Evolutionary conservation across 2,797 vertebrate species (phyloP).

Genomic region (Pipistrellus nathusii): DNA sequence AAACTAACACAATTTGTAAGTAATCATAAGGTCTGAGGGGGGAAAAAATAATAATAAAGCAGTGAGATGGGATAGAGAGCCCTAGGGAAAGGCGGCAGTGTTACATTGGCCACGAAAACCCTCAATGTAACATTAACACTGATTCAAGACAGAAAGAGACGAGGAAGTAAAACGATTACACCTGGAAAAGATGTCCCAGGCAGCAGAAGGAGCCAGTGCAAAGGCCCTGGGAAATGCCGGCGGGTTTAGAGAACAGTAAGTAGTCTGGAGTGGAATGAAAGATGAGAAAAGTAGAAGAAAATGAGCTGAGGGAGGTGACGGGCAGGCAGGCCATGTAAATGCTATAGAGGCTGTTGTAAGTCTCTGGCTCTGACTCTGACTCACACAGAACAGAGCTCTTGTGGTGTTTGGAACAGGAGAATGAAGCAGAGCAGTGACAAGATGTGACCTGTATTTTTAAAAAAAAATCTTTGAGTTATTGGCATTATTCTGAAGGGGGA

Average conservation of each 20-base stretch:
- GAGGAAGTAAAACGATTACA: neutral
- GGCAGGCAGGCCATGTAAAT: neutral
- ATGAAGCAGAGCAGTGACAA: neutral
- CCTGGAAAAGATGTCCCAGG: neutral
- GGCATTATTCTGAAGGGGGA: neutral
- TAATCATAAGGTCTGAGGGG: neutral
- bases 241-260: neutral
- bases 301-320: neutral
- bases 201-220: neutral
- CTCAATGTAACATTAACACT: neutral
- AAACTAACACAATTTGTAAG: neutral
- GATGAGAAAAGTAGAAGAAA: neutral
- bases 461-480: neutral
- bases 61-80: neutral
- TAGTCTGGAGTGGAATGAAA: neutral
- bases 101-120: neutral
- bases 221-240: neutral
- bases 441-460: neutral
- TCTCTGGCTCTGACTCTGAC: neutral
- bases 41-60: neutral
- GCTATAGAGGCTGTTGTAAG: neutral
- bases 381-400: neutral
- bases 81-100: neutral
- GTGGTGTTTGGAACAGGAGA: neutral
- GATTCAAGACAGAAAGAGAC: neutral